Percentiles rank a stretch among this genome's conserved stretches.
Evolutionary conservation across 2,888 invertebrate species (phyloP).

Genomic region (Synergus gifuensis): DNA sequence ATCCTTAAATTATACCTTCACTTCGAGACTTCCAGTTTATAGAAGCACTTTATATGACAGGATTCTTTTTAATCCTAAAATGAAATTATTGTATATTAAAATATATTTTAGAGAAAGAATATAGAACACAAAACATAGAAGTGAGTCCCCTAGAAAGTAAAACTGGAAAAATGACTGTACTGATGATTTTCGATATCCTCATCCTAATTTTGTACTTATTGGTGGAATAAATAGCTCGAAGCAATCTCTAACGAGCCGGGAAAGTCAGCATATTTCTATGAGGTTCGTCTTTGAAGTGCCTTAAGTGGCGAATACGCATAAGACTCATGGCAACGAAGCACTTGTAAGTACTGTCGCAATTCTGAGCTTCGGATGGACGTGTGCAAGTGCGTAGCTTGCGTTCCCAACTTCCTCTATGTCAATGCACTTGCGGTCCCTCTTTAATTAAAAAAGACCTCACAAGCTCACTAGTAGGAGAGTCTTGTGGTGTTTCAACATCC

Average conservation of each 20-base stretch:
- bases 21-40: too few relatives aligned
- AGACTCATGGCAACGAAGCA: constrained; percentile 56
- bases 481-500: constrained; percentile 57
- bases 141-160: too few relatives aligned
- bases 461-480: constrained; percentile 53
- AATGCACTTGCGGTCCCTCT: constrained; percentile 56
- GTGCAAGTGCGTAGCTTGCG: constrained; percentile 48
- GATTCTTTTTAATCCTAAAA: too few relatives aligned
- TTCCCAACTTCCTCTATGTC: constrained; percentile 46
- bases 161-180: neutral
- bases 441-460: constrained; percentile 64
- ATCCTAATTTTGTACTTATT: constrained; percentile 27
- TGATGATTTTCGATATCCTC: neutral
- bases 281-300: constrained; percentile 56
- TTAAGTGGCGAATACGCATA: constrained; percentile 57
- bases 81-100: too few relatives aligned
- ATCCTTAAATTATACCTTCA: too few relatives aligned
- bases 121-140: too few relatives aligned
- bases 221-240: constrained; percentile 33
- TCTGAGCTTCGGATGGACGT: constrained; percentile 42
- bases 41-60: too few relatives aligned
- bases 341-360: constrained; percentile 48
- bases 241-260: constrained; percentile 1
- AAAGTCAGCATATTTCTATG: constrained; percentile 21
- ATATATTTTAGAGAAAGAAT: too few relatives aligned